Base-by-base conservation (phyloP, 2,888 invertebrate genomes). In the Seira musarum region DNA sequence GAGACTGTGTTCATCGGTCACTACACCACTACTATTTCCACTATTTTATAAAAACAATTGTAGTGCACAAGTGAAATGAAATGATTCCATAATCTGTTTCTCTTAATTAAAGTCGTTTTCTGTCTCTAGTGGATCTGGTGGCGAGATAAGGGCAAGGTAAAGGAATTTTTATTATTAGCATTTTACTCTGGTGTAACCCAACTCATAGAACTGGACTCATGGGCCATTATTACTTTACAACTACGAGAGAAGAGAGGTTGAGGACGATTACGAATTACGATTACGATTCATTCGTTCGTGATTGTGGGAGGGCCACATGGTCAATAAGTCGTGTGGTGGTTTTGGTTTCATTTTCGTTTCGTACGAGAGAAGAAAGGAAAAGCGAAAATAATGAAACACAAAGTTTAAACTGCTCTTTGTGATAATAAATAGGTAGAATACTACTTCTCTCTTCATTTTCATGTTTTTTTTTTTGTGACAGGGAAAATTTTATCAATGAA, bases 241-340 rank as follows among this genome's bases (percentile, higher is more conserved):
- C n/a, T n/a, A n/a, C n/a, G n/a, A n/a, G n/a, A n/a, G n/a, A n/a
- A n/a, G n/a, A n/a, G n/a, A n/a, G n/a, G n/a, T n/a, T 30, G 30
- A 30, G 30, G 53, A 53, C 53, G 53, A 30, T 30, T 30, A 30
- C 30, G 30, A 30, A 30, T 30, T 30, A 30, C 53, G 53, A 30
- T 30, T 30, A 30, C 53, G 53, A 53, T 17, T 30, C n/a, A 53
- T 53, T 53, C 53, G 53, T 53, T 53, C 53, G 53, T 53, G 53
- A 53, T 53, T 53, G 53, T 53, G 53, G 53, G 53, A 53, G 53
- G 53, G 53, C 53, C 53, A 53, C 53, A 53, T 53, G 53, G 53
- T 53, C 53, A 53, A 53, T 53, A 53, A 53, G 17, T 30, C 30
- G 30, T 30, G 53, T 53, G 15, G 53, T 13, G 53, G 13, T 13